These are phyloP conservation scores for Sinhomidia bicolor DNA, from an alignment of 2,888 invertebrate species.

Conservation along the genomic window DNA sequence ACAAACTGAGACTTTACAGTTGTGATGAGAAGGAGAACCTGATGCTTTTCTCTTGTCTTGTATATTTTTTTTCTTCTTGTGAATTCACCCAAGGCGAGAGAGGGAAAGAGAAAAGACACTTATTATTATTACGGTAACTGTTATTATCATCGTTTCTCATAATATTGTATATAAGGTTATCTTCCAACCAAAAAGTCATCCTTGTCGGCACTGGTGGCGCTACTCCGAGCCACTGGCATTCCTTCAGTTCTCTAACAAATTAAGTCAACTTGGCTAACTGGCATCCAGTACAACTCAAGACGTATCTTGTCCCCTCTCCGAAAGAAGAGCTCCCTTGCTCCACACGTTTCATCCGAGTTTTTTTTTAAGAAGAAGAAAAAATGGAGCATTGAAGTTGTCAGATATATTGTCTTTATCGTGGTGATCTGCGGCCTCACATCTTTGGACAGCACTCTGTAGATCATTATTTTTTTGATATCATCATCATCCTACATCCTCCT, in stretches of 20 bases:
- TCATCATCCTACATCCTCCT: neutral
- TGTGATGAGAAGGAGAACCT: constrained; percentile 15
- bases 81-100: constrained; percentile 48
- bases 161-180: constrained; percentile 43
- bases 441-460: neutral
- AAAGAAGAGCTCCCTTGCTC: too few species aligned
- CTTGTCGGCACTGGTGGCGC: neutral
- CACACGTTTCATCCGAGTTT: too few species aligned
- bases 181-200: neutral
- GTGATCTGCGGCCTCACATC: neutral
- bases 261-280: neutral
- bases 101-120: neutral
- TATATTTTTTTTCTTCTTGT: constrained; percentile 38
- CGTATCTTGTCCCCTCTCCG: constrained; percentile 4
- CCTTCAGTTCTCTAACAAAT: neutral
- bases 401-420: neutral
- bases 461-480: constrained; percentile 4
- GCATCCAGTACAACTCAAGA: neutral
- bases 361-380: neutral
- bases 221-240: neutral
- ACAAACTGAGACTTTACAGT: constrained; percentile 14
- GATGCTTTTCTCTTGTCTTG: constrained; percentile 49
- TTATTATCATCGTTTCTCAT: constrained; percentile 35
- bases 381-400: neutral
- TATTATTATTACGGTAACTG: constrained; percentile 39